Base-by-base conservation (phyloP, 2,113 vertebrate species). In the Cynopterus brachyotis region DNA sequence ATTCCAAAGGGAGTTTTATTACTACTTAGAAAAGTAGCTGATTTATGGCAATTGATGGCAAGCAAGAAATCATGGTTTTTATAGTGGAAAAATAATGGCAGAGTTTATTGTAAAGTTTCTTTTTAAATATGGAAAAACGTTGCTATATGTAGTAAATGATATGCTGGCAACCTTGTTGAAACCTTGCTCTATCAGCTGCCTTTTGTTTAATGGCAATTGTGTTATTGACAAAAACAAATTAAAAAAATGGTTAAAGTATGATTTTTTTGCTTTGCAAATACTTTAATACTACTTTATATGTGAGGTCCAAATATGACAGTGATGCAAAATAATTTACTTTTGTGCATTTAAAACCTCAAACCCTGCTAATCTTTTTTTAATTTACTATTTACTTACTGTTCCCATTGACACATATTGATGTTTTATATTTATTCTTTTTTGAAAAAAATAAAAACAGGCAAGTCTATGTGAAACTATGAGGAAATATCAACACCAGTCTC, bases 1-100 rank as follows among this genome's bases (percentile, higher is more conserved):
- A 13, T 94, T 96, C 86, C 30, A 42, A 78, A 86, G 28, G 59
- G 45, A 90, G 5, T 86, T 87, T 89, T 89, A 89, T 80, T 35
- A 66, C 37, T 75, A 47, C 50, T 86, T 24, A 78, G 66, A 67
- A 95, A 86, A 95, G 57, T 60, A 89, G 50, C 20, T 91, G 90
- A 79, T 70, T 93, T 93, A 95, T 69, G 17, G 40, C 6, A 87
- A 95, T 32, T 30, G 45, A 32, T 8, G 57, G 82, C 19, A 86
- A 84, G 8, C 35, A 87, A 96, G 55, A 96, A 75, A 45, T 42
- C 62, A 53, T 79, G 17, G 3, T 47, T 80, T 95, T 94, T 55
- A 73, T 24, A 30, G 6, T 16, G 22, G 28, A 55, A 75, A 88
- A 72, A 89, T 24, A 62, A 24, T 32, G 24, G 4, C 4, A 72